These are phyloP conservation scores for Mimachlamys varia DNA, from an alignment of 2,888 invertebrate species.

Conservation along the genomic window DNA sequence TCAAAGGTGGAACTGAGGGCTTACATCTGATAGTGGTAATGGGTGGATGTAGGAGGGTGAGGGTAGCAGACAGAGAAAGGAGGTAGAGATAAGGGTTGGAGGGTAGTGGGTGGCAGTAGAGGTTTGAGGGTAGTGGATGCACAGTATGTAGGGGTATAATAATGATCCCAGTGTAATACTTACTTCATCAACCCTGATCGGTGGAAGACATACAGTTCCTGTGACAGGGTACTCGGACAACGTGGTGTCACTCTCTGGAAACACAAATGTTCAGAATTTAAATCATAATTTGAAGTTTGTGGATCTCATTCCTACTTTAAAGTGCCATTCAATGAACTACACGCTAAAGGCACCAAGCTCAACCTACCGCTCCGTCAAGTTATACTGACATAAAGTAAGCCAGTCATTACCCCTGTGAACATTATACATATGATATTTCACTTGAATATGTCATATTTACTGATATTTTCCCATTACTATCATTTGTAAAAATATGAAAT, in stretches of 20 bases:
- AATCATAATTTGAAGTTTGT: too few relatives aligned
- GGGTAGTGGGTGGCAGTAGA: not conserved
- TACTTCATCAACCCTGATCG: conserved; percentile 79
- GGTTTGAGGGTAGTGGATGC: not conserved
- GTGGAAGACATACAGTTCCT: conserved; percentile 81
- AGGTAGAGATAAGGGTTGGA: not conserved
- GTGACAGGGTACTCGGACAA: conserved; percentile 77
- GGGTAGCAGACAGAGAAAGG: not conserved
- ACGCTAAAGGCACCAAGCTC: too few relatives aligned
- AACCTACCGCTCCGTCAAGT: not conserved
- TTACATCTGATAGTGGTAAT: too few relatives aligned
- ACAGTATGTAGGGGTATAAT: not conserved
- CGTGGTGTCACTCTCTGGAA: conserved; percentile 80
- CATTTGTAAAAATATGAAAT: too few relatives aligned
- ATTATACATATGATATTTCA: too few relatives aligned
- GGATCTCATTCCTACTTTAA: too few relatives aligned
- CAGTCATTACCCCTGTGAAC: not conserved
- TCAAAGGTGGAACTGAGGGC: too few relatives aligned
- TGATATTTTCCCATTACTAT: too few relatives aligned
- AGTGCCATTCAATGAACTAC: too few relatives aligned
- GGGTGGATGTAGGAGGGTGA: not conserved
- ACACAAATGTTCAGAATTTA: not conserved
- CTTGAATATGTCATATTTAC: too few relatives aligned
- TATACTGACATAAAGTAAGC: not conserved
- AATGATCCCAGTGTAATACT: conserved; percentile 46